phyloP scores from a whole-genome alignment of 2,888 invertebrate species.

The Prenolepis imparis region DNA sequence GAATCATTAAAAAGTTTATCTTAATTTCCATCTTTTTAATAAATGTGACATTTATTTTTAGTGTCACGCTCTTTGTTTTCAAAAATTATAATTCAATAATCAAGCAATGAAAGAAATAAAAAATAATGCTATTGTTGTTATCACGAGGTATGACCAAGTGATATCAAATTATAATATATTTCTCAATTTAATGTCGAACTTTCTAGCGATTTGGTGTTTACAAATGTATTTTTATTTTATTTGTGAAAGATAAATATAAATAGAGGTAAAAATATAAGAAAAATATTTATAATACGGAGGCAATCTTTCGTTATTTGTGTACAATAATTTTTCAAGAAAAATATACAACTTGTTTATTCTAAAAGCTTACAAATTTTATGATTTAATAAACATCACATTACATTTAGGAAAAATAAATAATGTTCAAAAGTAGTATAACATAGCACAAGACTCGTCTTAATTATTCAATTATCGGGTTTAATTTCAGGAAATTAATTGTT shows the following conservation, averaged over 20 bases:
- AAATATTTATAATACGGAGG: not conserved
- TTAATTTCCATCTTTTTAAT: conserved; percentile 5
- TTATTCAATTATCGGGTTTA: not conserved
- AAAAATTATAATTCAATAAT: conserved; percentile 5
- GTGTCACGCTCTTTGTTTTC: not conserved
- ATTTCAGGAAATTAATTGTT: not conserved
- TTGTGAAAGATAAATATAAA: not conserved
- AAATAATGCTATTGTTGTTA: not conserved
- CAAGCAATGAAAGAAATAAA: not conserved
- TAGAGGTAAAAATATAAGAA: not conserved
- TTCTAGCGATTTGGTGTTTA: not conserved
- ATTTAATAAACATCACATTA: not conserved
- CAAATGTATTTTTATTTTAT: not conserved
- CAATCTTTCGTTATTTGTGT: not conserved
- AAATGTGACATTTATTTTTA: not conserved
- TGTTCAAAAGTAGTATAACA: not conserved
- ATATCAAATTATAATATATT: not conserved
- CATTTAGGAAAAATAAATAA: not conserved
- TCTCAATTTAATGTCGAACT: not conserved
- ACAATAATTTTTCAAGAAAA: not conserved
- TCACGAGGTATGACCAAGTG: not conserved
- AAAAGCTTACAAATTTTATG: not conserved
- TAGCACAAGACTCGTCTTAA: not conserved
- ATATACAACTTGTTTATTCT: not conserved
- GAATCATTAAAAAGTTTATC: not conserved